A percentile compares a stretch with the other conserved stretches of the same genome.
These are phyloP conservation scores for Ptychochromis oligacanthus DNA, from an alignment of 2,113 vertebrate genomes.

Conservation along the genomic window DNA sequence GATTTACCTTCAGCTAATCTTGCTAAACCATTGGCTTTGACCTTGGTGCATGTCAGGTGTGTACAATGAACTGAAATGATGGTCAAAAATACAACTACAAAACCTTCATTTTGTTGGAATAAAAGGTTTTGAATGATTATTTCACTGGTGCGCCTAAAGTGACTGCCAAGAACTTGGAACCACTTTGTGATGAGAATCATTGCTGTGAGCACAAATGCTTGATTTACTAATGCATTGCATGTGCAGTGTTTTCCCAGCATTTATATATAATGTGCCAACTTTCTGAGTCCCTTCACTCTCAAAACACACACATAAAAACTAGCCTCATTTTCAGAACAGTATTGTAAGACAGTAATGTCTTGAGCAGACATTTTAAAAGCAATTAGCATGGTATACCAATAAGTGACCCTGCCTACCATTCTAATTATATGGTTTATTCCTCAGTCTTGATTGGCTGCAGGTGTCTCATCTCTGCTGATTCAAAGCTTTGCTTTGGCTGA, in stretches of 20 bases:
- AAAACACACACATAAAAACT: background rate
- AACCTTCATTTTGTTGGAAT: background rate
- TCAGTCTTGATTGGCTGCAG: conserved; percentile 63
- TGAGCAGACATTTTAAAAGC: conserved; percentile 10
- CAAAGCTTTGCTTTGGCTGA: conserved; percentile 45
- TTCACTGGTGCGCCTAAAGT: background rate
- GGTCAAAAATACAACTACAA: background rate
- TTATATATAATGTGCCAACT: conserved; percentile 28
- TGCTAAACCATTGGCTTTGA: background rate
- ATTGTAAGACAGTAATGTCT: background rate
- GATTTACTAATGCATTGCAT: conserved; percentile 2
- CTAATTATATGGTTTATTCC: conserved; percentile 44
- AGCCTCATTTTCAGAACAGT: conserved; percentile 9
- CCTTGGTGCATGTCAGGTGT: background rate
- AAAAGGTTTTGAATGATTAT: background rate
- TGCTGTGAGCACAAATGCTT: background rate
- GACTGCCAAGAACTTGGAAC: conserved; percentile 2
- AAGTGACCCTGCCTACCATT: conserved; percentile 37
- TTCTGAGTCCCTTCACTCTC: background rate
- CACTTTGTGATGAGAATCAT: conserved; percentile 13
- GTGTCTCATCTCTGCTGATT: conserved; percentile 59
- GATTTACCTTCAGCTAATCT: background rate
- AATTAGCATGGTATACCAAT: conserved; percentile 28
- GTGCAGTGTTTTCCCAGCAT: background rate
- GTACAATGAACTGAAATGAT: background rate